These are phyloP conservation scores for Drosophila atripex DNA, from an alignment of 2,888 invertebrate species.

Conservation along the genomic window DNA sequence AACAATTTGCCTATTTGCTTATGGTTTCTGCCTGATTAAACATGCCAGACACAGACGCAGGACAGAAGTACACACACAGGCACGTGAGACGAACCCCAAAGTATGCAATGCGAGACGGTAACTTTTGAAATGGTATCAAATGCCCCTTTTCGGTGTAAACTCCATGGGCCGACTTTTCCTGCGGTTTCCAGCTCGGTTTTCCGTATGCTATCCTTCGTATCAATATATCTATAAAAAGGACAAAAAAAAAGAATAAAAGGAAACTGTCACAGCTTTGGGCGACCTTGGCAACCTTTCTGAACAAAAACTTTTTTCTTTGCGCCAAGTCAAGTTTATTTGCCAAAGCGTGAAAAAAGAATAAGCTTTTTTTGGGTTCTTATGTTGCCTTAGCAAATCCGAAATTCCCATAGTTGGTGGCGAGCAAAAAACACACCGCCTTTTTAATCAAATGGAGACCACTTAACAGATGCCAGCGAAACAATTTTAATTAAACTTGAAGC, in stretches of 20 bases:
- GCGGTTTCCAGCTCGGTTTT: conserved; percentile 21
- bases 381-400: conserved; percentile 8
- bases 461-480: conserved; percentile 24
- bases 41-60: conserved; percentile 53
- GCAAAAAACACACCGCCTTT: conserved; percentile 6
- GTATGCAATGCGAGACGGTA: conserved; percentile 32
- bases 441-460: conserved; percentile 38
- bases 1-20: conserved; percentile 56
- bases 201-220: conserved; percentile 37
- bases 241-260: conserved; percentile 8
- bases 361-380: neutral
- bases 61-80: conserved; percentile 18
- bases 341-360: conserved; percentile 26
- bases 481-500: conserved; percentile 64
- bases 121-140: conserved; percentile 57
- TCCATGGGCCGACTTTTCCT: conserved; percentile 11
- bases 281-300: conserved; percentile 37
- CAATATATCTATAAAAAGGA: conserved; percentile 48
- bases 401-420: neutral
- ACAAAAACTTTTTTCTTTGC: conserved; percentile 34
- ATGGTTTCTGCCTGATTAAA: conserved; percentile 62
- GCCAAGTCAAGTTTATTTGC: conserved; percentile 33
- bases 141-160: conserved; percentile 16
- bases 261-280: conserved; percentile 60
- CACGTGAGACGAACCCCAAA: conserved; percentile 32